phyloP scores from a whole-genome alignment of 30 jellyfish, hydroid and myxozoan species.

The Hydra vulgaris region DNA sequence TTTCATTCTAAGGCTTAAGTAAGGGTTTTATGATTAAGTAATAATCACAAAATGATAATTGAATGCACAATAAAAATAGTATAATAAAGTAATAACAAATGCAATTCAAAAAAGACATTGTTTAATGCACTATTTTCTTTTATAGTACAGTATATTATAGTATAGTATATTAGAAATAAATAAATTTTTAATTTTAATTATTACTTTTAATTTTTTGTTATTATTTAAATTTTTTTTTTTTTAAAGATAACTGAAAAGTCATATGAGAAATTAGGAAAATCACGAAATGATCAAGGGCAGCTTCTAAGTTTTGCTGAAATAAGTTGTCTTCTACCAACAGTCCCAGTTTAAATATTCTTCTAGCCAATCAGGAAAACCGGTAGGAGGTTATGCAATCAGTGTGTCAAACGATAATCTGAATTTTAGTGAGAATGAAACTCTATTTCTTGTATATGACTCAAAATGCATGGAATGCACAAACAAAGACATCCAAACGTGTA shows the following conservation, averaged over 20 bases:
- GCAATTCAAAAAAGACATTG: too few relatives aligned
- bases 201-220: not conserved
- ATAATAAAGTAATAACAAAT: too few relatives aligned
- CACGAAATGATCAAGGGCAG: slow-evolving; percentile 21
- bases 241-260: slow-evolving; percentile 27
- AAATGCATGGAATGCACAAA: slow-evolving; percentile 66
- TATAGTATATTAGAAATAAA: too few relatives aligned
- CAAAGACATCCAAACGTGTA: slow-evolving; percentile 26
- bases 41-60: too few relatives aligned
- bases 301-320: slow-evolving; percentile 69
- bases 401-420: slow-evolving; percentile 50
- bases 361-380: slow-evolving; percentile 40
- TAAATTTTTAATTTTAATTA: too few relatives aligned
- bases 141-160: too few relatives aligned
- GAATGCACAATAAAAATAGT: too few relatives aligned
- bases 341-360: slow-evolving; percentile 32
- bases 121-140: too few relatives aligned
- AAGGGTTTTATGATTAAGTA: too few relatives aligned
- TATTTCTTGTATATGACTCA: slow-evolving; percentile 54
- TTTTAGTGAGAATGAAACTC: slow-evolving; percentile 38
- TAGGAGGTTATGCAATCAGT: slow-evolving; percentile 50
- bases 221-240: too few relatives aligned
- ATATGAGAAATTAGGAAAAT: not conserved
- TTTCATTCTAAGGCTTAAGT: too few relatives aligned
- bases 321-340: slow-evolving; percentile 41